Conservation (phyloP, 2,888 invertebrate species). For the Baccha elongata region DNA sequence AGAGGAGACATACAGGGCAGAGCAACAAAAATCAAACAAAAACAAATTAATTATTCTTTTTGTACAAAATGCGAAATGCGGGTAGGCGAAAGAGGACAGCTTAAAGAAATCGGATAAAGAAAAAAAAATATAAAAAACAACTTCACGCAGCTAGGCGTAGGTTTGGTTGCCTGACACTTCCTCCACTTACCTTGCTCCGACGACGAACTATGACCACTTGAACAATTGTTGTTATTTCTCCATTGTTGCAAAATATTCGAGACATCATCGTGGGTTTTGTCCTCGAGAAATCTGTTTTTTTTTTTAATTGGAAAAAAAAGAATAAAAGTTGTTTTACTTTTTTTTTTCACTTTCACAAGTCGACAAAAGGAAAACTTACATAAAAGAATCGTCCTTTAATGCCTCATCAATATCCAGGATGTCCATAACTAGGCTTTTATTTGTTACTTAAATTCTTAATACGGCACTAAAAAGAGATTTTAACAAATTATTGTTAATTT, state of each 20-base stretch:
- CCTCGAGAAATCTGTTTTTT: slow-evolving; percentile 79
- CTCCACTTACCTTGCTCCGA: slow-evolving; percentile 78
- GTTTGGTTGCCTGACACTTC: slow-evolving; percentile 25
- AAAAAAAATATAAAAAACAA: slow-evolving; percentile 21
- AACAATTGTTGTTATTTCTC: slow-evolving; percentile 79
- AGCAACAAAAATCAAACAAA: slow-evolving; percentile 61
- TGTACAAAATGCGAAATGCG: slow-evolving; percentile 2
- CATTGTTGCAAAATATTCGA: slow-evolving; percentile 82
- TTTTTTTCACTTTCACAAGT: slow-evolving; percentile 6
- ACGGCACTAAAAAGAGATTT: slow-evolving; percentile 43
- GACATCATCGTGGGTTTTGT: slow-evolving; percentile 81
- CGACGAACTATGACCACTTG: slow-evolving; percentile 74
- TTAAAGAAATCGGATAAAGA: slow-evolving; percentile 16
- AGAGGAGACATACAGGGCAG: slow-evolving; percentile 39
- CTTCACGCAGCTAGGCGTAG: slow-evolving; percentile 62
- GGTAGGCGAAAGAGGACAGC: background rate
- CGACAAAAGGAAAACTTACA: slow-evolving; percentile 76
- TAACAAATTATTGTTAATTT: slow-evolving; percentile 31
- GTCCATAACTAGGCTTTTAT: slow-evolving; percentile 77
- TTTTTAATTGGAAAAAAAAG: slow-evolving; percentile 35
- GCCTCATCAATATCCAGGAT: slow-evolving; percentile 82
- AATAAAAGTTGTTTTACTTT: slow-evolving; percentile 30
- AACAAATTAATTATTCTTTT: slow-evolving; percentile 70
- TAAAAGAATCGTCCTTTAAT: slow-evolving; percentile 82
- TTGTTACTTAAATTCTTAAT: slow-evolving; percentile 36